Conservation (phyloP, 2,888 invertebrate genomes). For the Orgyia antiqua region DNA sequence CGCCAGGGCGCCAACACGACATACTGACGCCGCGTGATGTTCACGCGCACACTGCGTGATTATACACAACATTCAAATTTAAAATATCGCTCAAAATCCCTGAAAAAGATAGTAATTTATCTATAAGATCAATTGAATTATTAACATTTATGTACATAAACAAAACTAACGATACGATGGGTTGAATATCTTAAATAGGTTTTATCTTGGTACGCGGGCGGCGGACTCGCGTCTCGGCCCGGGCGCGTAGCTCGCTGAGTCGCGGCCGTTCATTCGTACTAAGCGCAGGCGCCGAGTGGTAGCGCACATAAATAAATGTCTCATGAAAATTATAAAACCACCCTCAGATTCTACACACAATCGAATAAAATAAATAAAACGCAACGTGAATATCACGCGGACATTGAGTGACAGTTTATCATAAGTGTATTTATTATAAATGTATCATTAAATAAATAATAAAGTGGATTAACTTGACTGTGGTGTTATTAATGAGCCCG, state of each 20-base stretch:
- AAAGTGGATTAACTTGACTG: conserved; percentile 37
- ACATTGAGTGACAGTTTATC: conserved; percentile 50
- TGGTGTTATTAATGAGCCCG: conserved; percentile 47
- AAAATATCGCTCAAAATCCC: conserved; percentile 37
- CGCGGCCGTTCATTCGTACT: conserved; percentile 47
- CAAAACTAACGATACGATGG: conserved; percentile 41
- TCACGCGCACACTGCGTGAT: conserved; percentile 56
- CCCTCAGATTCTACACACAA: conserved; percentile 34
- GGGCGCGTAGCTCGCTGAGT: conserved; percentile 24
- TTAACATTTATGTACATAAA: conserved; percentile 43
- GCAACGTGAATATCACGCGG: conserved; percentile 30
- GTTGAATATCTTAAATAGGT: conserved; percentile 53
- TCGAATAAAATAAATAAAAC: conserved; percentile 17
- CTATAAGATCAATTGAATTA: conserved; percentile 44
- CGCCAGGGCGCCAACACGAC: conserved; percentile 53
- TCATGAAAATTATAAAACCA: conserved; percentile 27
- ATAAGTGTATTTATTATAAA: conserved; percentile 47
- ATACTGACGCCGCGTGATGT: conserved; percentile 42
- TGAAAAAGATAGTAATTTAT: conserved; percentile 42
- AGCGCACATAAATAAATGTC: conserved; percentile 33
- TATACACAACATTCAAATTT: conserved; percentile 42
- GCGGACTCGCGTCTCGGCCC: conserved; percentile 26
- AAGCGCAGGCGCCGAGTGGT: conserved; percentile 54
- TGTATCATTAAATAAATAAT: conserved; percentile 41
- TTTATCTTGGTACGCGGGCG: conserved; percentile 33